Percentiles rank a stretch among this genome's conserved stretches.
phyloP scores from a whole-genome alignment of 2,797 vertebrate species.

The Heliangelus exortis region DNA sequence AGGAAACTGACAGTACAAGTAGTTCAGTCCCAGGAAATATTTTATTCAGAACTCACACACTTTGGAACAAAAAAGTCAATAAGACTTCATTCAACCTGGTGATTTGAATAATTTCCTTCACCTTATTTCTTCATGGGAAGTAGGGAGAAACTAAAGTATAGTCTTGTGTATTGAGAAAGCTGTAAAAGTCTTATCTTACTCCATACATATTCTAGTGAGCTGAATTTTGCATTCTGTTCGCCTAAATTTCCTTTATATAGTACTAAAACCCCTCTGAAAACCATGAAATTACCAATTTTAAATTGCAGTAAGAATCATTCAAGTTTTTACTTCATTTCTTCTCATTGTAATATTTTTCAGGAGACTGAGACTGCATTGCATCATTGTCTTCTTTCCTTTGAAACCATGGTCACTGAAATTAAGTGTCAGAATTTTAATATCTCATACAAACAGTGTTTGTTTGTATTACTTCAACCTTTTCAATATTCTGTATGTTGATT shows the following conservation, averaged over 20 bases:
- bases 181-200: not conserved
- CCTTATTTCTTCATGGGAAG: not conserved
- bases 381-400: constrained; percentile 1
- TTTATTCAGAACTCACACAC: not conserved
- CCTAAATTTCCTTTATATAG: not conserved
- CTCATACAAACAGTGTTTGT: constrained; percentile 11
- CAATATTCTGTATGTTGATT: constrained; percentile 46
- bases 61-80: not conserved
- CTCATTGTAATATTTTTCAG: not conserved
- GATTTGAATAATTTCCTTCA: not conserved
- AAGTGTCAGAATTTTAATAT: constrained; percentile 59
- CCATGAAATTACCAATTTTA: not conserved
- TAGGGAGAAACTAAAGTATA: not conserved
- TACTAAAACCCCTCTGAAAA: not conserved
- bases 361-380: not conserved
- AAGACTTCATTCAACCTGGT: not conserved
- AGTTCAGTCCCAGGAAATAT: not conserved
- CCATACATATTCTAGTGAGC: not conserved
- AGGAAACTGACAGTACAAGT: not conserved
- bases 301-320: not conserved
- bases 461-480: constrained; percentile 67
- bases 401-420: constrained; percentile 14
- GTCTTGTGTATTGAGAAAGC: not conserved
- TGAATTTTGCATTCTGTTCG: constrained; percentile 18
- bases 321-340: not conserved